Evolutionary conservation across 2,888 invertebrate species (phyloP).

Genomic region (Eupithecia subumbrata): DNA sequence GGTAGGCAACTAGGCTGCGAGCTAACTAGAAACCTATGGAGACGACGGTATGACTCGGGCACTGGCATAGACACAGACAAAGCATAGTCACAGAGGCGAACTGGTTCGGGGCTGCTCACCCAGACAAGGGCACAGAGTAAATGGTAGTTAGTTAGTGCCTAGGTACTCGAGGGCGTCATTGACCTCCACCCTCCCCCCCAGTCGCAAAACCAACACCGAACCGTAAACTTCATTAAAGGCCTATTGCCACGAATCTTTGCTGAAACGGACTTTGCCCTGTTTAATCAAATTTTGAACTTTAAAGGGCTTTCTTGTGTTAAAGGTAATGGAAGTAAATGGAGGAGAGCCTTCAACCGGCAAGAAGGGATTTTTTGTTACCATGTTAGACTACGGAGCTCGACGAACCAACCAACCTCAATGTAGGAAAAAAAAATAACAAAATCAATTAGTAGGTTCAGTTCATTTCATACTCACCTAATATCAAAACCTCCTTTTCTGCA

Average conservation of each 20-base stretch:
- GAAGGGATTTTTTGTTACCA: not conserved
- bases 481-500: not conserved
- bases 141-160: not conserved
- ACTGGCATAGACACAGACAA: conserved; percentile 43
- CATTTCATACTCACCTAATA: not conserved
- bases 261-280: conserved; percentile 61
- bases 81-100: conserved; percentile 46
- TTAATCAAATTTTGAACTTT: conserved; percentile 35
- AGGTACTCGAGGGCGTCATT: conserved; percentile 72
- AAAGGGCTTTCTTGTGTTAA: not conserved
- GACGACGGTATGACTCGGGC: conserved; percentile 62
- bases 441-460: not conserved
- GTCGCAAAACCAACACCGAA: conserved; percentile 67
- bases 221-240: conserved; percentile 74
- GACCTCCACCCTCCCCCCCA: conserved; percentile 68
- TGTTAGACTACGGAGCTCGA: not conserved
- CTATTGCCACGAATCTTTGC: conserved; percentile 71
- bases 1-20: conserved; percentile 63
- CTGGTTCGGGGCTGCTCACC: conserved; percentile 54
- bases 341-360: not conserved
- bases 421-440: not conserved
- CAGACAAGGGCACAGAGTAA: conserved; percentile 59
- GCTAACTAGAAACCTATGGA: conserved; percentile 66
- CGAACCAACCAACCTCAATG: not conserved
- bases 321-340: not conserved